Conservation (phyloP, 35 echinoderm and acorn worm genomes). For the Ptychodera flava region DNA sequence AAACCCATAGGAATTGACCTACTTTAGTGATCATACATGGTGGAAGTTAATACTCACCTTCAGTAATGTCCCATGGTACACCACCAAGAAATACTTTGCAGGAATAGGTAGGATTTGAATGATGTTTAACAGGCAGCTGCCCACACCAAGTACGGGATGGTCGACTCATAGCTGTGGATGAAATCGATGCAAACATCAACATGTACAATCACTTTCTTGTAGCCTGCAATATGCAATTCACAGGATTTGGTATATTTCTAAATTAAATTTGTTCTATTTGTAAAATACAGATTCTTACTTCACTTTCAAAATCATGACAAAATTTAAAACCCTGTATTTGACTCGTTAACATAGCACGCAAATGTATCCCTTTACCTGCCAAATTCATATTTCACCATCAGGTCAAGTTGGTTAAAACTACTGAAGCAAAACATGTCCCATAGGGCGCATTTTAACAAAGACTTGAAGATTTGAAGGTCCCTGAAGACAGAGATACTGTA, state of each 20-base stretch:
- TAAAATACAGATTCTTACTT: background rate
- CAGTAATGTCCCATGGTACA: conserved; percentile 98
- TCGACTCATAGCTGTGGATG: conserved; percentile 58
- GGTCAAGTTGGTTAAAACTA: no score
- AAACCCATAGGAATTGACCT: no score
- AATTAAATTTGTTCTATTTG: background rate
- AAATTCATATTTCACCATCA: no score
- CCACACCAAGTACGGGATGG: conserved; percentile 86
- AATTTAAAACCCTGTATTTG: background rate
- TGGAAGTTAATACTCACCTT: conserved; percentile 59
- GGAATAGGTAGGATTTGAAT: conserved; percentile 86
- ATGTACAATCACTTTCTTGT: no score
- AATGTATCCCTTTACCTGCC: background rate
- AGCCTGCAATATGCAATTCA: no score
- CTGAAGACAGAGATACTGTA: no score
- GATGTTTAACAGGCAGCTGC: conserved; percentile 63
- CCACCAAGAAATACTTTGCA: conserved; percentile 98
- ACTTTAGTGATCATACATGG: no score
- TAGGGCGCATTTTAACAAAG: no score
- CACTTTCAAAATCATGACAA: no score
- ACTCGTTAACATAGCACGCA: background rate
- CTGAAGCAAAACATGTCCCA: no score
- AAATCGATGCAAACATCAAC: no score
- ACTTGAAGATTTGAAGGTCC: no score
- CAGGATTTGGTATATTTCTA: background rate